Evolutionary conservation across 92 coral and sea anemone species (phyloP).

Genomic region (Palythoa grandiflora): DNA sequence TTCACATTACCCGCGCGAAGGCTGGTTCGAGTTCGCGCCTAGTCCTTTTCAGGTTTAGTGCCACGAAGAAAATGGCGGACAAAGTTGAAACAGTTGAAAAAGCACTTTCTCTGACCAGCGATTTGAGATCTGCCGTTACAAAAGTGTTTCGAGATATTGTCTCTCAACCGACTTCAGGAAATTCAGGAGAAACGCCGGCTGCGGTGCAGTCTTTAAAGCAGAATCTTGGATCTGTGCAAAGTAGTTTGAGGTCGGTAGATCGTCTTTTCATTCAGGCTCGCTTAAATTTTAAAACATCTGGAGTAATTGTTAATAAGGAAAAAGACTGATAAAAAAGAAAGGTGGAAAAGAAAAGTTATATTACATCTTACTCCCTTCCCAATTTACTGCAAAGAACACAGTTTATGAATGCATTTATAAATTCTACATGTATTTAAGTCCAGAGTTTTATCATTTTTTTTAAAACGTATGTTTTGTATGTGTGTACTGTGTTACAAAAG

Average conservation of each 20-base stretch:
- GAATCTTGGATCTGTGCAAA: slow-evolving; percentile 74
- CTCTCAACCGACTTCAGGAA: slow-evolving; percentile 50
- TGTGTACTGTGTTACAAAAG: no score
- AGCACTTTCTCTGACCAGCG: slow-evolving; percentile 67
- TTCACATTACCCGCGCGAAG: slow-evolving; percentile 51
- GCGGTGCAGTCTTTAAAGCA: slow-evolving; percentile 67
- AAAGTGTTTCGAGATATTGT: slow-evolving; percentile 81
- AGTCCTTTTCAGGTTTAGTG: background rate
- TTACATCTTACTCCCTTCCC: no score
- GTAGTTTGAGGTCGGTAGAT: slow-evolving; percentile 67
- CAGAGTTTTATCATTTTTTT: no score
- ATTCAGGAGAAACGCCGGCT: slow-evolving; percentile 45
- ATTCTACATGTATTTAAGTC: no score
- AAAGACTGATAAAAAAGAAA: no score
- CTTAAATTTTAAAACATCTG: no score
- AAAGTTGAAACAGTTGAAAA: slow-evolving; percentile 63
- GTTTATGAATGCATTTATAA: no score
- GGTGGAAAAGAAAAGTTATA: no score
- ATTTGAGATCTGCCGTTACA: slow-evolving; percentile 72
- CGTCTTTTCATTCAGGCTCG: no score
- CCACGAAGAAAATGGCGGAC: slow-evolving; percentile 77
- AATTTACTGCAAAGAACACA: no score
- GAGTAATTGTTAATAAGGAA: background rate
- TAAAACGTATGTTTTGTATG: no score
- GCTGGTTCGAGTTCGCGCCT: slow-evolving; percentile 26